Evolutionary conservation across 2,113 vertebrate genomes (phyloP).

Genomic region (Balaenoptera acutorostrata): DNA sequence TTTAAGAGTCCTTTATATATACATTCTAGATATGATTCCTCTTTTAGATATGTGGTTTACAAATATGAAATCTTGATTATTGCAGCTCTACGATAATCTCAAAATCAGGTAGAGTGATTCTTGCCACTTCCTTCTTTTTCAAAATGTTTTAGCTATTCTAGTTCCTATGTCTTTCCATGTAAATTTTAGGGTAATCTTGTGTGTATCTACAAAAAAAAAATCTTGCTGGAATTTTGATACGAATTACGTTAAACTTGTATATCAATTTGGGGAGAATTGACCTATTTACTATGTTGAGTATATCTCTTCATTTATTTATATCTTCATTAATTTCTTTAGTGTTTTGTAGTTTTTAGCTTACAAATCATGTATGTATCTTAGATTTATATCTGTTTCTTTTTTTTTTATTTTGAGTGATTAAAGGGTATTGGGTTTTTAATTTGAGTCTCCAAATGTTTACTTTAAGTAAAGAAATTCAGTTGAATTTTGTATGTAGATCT

Average conservation of each 20-base stretch:
- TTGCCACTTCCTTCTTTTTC: not conserved
- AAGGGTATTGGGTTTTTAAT: not conserved
- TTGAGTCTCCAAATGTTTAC: not conserved
- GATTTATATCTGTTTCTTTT: not conserved
- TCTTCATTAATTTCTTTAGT: not conserved
- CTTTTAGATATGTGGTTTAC: not conserved
- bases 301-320: not conserved
- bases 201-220: not conserved
- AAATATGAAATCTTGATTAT: not conserved
- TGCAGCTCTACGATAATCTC: not conserved
- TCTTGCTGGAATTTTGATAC: not conserved
- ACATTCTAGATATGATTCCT: not conserved
- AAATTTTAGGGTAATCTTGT: not conserved
- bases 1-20: not conserved
- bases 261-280: not conserved
- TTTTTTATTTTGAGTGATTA: not conserved
- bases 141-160: not conserved
- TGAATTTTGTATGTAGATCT: not conserved
- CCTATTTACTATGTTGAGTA: not conserved
- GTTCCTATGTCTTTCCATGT: not conserved
- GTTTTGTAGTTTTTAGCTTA: not conserved
- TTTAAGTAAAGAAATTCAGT: not conserved
- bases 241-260: not conserved
- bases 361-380: not conserved
- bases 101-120: not conserved